phyloP scores from a whole-genome alignment of 2,113 vertebrate species.

The Theristicus caerulescens region DNA sequence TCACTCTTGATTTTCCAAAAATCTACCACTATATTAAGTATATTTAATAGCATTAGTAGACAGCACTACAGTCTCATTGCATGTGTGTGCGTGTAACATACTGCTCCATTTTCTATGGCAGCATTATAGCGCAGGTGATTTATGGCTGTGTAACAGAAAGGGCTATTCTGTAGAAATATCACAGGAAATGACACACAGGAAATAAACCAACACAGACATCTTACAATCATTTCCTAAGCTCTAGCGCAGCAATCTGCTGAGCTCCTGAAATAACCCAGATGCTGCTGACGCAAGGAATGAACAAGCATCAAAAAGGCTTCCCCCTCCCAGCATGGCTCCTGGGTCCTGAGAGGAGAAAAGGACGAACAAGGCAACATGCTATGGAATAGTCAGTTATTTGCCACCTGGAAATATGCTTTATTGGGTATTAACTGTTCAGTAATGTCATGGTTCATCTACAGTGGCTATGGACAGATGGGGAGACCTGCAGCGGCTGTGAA shows the following conservation, averaged over 20 bases:
- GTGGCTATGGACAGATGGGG: neutral
- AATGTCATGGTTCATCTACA: neutral
- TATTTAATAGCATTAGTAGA: conserved; percentile 11
- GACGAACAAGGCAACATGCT: neutral
- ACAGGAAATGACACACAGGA: conserved; percentile 60
- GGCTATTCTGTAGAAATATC: conserved; percentile 53
- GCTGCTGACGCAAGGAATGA: neutral
- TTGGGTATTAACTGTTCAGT: neutral
- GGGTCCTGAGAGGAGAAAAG: neutral
- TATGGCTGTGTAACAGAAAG: conserved; percentile 26
- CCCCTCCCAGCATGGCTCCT: neutral
- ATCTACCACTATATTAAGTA: neutral
- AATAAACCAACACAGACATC: conserved; percentile 46
- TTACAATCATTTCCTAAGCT: conserved; percentile 47
- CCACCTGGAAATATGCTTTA: neutral
- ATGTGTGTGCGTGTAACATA: accelerated
- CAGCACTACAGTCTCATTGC: neutral
- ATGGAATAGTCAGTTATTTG: neutral
- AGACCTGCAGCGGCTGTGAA: neutral
- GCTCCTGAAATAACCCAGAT: conserved; percentile 59
- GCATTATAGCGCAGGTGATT: neutral
- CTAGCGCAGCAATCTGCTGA: neutral
- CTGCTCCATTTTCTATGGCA: conserved; percentile 26
- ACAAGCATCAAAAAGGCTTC: neutral
- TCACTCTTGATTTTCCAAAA: conserved; percentile 22